Evolutionary conservation across 2,888 invertebrate genomes (phyloP), one percentile per base, ranked within the genome.

Genomic region (Andrena fulva): DNA sequence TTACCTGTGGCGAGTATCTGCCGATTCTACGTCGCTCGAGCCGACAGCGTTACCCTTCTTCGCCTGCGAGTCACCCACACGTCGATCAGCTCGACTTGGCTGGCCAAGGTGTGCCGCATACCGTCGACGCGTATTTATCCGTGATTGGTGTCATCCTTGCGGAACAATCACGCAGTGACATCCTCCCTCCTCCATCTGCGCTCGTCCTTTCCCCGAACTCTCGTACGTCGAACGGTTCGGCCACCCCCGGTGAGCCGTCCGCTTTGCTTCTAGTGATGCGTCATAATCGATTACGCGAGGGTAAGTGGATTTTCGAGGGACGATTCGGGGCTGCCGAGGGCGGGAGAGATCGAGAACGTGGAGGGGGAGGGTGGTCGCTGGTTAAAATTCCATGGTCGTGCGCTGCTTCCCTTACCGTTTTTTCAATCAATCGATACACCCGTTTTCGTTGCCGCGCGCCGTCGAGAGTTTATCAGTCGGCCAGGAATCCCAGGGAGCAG

Each of bases 221-320:
- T 52, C 66, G 50, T 24, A 31, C 71, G 52, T 62, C 54, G 6
- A 70, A 27, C 50, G 29, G 50, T 29, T 64, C 67, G 31, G 73
- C 67, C 77, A 67, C 48, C 50, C 33, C 64, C 29, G 63, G 59
- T 27, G 35, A 10, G 31, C 64, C 79, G 56, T 79, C 62, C 72
- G 72, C 78, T 76, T 81, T 80, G 80, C 84, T 85, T 79, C 84
- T 80, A 84, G 79, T 77, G 83, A 56, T 87, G 86, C 87, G 86
- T 86, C 87, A 85, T 87, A 87, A 87, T 87, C 88, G 88, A 87
- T 85, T 87, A 83, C 79, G 66, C n/a, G 71, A 72, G 81, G 81
- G 83, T 87, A 87, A 87, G 85, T 87, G 86, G 87, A 85, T 87
- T 87, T 87, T 87, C 83, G 79, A 81, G 80, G 80, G 84, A 54